A percentile compares a stretch with the other conserved stretches of the same genome.
These are phyloP conservation scores for Galleria mellonella DNA, from an alignment of 1,140 invertebrate genomes.

Conservation along the genomic window DNA sequence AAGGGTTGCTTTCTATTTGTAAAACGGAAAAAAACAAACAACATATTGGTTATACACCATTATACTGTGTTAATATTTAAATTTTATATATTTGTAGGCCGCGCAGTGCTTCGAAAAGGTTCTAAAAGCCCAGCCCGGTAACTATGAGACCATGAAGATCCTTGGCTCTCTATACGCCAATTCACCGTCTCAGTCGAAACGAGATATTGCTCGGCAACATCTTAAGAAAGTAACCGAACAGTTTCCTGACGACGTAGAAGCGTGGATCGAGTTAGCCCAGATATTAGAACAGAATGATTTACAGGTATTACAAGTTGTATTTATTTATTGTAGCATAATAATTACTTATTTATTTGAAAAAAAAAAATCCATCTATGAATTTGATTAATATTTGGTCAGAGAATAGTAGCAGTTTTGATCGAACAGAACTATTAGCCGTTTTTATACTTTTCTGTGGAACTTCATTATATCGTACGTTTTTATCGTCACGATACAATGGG, in stretches of 20 bases:
- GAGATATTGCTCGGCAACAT: constrained; percentile 94
- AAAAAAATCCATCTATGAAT: no score
- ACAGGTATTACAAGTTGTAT: constrained; percentile 71
- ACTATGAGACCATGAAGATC: constrained; percentile 99
- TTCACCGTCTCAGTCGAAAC: constrained; percentile 90
- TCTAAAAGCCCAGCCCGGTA: constrained; percentile 96
- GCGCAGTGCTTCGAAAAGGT: constrained; percentile 99
- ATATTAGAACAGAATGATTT: constrained; percentile 97
- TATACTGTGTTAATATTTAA: no score
- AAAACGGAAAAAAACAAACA: no score
- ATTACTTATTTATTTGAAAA: neutral
- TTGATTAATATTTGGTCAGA: no score
- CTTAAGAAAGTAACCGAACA: constrained; percentile 96
- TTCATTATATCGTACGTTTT: no score
- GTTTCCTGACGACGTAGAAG: constrained; percentile 98
- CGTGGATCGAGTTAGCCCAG: constrained; percentile 99
- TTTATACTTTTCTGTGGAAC: no score
- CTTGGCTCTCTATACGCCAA: constrained; percentile 97
- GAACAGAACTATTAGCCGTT: no score
- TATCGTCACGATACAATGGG: no score
- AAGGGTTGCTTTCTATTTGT: no score
- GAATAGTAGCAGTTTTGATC: no score
- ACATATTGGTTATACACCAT: no score
- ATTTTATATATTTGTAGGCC: no score
- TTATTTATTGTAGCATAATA: neutral